Evolutionary conservation across 1,140 invertebrate species (phyloP).

Genomic region (Glossosoma conforme): DNA sequence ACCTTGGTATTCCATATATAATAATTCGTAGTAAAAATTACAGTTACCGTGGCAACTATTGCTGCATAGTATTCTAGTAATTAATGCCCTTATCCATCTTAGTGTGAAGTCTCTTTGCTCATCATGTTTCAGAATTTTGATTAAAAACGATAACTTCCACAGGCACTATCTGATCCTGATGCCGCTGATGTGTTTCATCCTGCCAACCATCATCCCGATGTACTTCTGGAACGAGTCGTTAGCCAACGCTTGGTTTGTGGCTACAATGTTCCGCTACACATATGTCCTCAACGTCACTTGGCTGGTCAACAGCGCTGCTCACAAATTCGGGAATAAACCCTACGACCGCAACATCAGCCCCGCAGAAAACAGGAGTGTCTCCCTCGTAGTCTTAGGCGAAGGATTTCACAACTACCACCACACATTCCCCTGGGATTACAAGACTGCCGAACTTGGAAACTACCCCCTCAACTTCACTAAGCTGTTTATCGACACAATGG

Average conservation of each 20-base stretch:
- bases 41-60: too few species aligned
- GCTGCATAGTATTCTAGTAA: too few species aligned
- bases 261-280: conserved; percentile 56
- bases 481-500: conserved; percentile 79
- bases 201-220: conserved; percentile 81
- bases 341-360: conserved; percentile 70
- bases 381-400: conserved; percentile 71
- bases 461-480: conserved; percentile 81
- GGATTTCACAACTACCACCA: conserved; percentile 96
- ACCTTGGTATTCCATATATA: too few species aligned
- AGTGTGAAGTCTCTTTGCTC: too few species aligned
- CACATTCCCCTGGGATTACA: conserved; percentile 96
- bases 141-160: too few species aligned
- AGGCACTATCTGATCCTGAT: conserved; percentile 81
- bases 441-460: conserved; percentile 75
- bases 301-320: conserved; percentile 69
- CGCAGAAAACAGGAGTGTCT: conserved; percentile 64
- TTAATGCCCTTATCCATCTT: too few species aligned
- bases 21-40: too few species aligned
- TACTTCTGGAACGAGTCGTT: conserved; percentile 81
- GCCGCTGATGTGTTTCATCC: conserved; percentile 75
- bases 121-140: too few species aligned
- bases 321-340: conserved; percentile 60
- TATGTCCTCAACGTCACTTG: conserved; percentile 61
- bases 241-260: conserved; percentile 74